Conservation (phyloP, 2,797 vertebrate species). For the Tragelaphus eurycerus region DNA sequence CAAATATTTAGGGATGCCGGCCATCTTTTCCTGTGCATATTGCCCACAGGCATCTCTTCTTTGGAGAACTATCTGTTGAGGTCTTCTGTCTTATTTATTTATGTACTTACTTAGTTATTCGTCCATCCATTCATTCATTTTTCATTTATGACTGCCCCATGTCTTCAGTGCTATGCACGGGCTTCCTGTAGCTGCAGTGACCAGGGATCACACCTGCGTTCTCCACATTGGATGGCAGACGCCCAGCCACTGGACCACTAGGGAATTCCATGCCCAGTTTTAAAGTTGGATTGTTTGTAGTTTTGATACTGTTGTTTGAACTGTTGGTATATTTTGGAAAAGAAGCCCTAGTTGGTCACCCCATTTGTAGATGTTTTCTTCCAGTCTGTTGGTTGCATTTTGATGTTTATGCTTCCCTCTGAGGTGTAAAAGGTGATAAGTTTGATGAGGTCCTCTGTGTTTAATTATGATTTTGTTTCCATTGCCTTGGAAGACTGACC, state of each 20-base stretch:
- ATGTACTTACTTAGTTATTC: neutral
- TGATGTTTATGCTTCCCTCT: neutral
- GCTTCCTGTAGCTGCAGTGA: neutral
- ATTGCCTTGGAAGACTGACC: neutral
- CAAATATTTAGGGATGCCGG: neutral
- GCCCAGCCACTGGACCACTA: neutral
- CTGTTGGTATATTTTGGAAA: neutral
- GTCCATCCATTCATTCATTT: neutral
- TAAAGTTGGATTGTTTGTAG: neutral
- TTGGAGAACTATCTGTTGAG: neutral
- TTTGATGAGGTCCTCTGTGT: neutral
- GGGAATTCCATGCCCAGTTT: neutral
- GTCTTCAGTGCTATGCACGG: neutral
- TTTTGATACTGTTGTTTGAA: neutral
- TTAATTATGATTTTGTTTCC: neutral
- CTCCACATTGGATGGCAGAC: neutral
- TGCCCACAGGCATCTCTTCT: neutral
- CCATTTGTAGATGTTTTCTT: neutral
- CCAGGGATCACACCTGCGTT: neutral
- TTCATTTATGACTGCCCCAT: neutral
- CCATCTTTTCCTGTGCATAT: neutral
- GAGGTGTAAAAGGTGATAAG: neutral
- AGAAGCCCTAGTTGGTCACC: neutral
- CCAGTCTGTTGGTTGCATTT: neutral
- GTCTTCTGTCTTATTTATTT: neutral